phyloP scores from a whole-genome alignment of 2,797 vertebrate species.

The Cossypha caffra region DNA sequence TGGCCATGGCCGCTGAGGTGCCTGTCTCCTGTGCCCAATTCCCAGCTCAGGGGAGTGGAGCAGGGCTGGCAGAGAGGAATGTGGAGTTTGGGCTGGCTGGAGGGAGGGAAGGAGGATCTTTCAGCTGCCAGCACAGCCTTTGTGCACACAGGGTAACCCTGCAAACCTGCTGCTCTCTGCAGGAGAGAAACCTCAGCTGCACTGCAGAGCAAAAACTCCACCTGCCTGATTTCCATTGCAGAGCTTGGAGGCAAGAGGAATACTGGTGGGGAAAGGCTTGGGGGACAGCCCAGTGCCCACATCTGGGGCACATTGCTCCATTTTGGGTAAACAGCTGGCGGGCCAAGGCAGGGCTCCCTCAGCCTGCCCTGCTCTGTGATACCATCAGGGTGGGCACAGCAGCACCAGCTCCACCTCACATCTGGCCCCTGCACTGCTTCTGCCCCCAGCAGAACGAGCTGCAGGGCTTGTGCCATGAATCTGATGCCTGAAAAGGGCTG shows the following conservation, averaged over 20 bases:
- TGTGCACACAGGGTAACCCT: background rate
- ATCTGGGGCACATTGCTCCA: background rate
- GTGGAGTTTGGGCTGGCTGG: background rate
- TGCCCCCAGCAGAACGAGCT: background rate
- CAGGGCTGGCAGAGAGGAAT: background rate
- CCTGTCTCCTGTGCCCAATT: background rate
- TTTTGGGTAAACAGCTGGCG: background rate
- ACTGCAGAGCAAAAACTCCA: background rate
- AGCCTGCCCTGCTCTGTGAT: background rate
- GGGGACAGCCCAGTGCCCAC: background rate
- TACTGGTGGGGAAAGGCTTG: background rate
- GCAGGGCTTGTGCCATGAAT: too few species aligned
- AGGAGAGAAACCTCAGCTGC: background rate
- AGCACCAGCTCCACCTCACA: background rate
- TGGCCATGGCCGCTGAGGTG: background rate
- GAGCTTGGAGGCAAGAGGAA: background rate
- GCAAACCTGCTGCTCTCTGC: background rate
- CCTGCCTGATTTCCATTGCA: background rate
- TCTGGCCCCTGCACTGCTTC: background rate
- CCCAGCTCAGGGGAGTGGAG: background rate
- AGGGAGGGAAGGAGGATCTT: background rate
- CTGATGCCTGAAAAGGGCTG: background rate
- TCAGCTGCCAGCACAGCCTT: background rate
- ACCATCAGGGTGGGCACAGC: background rate
- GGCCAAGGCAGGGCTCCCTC: background rate